These are phyloP conservation scores for Sylvia borin DNA, from an alignment of 2,797 vertebrate species.

Conservation along the genomic window DNA sequence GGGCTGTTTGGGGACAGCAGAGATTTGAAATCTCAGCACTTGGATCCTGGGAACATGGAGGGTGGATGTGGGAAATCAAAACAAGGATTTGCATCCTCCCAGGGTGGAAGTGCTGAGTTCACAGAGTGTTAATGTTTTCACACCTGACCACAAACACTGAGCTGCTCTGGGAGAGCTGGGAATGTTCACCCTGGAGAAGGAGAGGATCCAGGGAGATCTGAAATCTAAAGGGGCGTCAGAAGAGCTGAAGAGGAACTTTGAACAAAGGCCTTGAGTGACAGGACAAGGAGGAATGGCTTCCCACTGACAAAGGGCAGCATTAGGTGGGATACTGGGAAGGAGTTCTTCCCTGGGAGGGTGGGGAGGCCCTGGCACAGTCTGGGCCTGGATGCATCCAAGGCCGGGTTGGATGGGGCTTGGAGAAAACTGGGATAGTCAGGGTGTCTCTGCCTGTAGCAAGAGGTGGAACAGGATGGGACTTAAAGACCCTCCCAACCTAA, in stretches of 20 bases:
- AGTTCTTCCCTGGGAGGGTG: rapidly evolving
- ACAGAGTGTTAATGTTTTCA: background rate
- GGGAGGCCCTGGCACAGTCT: background rate
- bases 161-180: background rate
- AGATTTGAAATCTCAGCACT: background rate
- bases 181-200: background rate
- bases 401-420: rapidly evolving
- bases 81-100: background rate
- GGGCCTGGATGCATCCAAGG: background rate
- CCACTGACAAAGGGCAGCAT: rapidly evolving
- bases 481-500: background rate
- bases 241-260: background rate
- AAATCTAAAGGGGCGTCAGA: background rate
- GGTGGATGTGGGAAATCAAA: background rate
- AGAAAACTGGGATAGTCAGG: rapidly evolving
- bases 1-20: rapidly evolving
- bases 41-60: background rate
- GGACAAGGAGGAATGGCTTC: background rate
- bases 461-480: background rate
- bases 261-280: background rate
- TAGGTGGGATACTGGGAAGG: background rate
- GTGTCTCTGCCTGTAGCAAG: background rate
- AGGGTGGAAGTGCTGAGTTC: background rate
- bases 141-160: background rate
- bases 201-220: background rate